Conservation (phyloP, 2,888 invertebrate genomes). For the Limnephilus auricula region DNA sequence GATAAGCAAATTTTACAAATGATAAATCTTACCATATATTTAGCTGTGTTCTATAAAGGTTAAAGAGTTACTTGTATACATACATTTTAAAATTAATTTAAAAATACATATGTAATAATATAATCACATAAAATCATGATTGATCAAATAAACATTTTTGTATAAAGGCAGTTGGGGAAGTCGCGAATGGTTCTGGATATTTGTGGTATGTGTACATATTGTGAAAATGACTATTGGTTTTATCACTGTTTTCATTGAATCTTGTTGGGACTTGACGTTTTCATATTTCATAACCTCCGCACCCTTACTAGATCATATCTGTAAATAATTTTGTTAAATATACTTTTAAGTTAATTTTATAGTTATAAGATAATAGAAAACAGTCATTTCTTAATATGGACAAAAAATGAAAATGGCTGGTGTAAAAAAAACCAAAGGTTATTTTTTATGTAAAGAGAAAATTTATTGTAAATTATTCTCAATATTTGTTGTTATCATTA, state of each 20-base stretch:
- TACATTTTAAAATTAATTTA: background rate
- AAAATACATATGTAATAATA: background rate
- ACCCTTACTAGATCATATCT: constrained; percentile 45
- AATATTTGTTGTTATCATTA: background rate
- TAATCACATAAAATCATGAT: background rate
- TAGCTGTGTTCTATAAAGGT: background rate
- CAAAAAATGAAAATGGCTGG: constrained; percentile 37
- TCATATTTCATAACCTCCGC: constrained; percentile 36
- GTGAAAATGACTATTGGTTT: constrained; percentile 24
- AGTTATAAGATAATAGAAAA: constrained; percentile 43
- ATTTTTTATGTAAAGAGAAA: constrained; percentile 47
- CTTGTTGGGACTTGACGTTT: constrained; percentile 40
- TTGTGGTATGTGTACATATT: constrained; percentile 3
- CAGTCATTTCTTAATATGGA: constrained; percentile 37
- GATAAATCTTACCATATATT: background rate
- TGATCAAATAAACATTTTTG: background rate
- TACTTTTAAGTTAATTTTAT: constrained; percentile 44
- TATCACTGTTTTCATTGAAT: constrained; percentile 32
- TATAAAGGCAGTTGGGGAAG: background rate
- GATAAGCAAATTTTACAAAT: background rate
- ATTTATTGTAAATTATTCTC: constrained; percentile 38
- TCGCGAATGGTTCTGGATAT: constrained; percentile 22
- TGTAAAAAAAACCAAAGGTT: constrained; percentile 49
- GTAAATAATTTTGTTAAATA: constrained; percentile 32
- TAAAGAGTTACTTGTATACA: background rate